Evolutionary conservation across 2,888 invertebrate genomes (phyloP).

Genomic region (Eupithecia tripunctaria): DNA sequence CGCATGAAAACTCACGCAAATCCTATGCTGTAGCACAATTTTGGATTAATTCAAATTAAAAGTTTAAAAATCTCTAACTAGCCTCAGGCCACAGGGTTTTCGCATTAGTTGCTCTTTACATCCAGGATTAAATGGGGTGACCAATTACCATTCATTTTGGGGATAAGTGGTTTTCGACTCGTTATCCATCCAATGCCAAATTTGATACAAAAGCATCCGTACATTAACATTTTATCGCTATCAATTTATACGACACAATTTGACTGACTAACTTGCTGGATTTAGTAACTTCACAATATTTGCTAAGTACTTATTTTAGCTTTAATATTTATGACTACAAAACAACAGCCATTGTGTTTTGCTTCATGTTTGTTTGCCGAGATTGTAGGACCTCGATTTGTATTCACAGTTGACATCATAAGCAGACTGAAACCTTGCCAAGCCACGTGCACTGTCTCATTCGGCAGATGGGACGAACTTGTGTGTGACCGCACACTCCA

Average conservation of each 20-base stretch:
- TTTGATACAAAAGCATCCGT: background rate
- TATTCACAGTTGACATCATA: conserved; percentile 36
- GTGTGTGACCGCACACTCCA: conserved; percentile 40
- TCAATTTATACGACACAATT: background rate
- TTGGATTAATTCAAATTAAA: conserved; percentile 44
- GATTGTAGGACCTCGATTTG: conserved; percentile 24
- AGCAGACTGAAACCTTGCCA: conserved; percentile 31
- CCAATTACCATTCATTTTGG: conserved; percentile 3
- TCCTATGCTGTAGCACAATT: background rate
- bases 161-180: background rate
- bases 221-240: background rate
- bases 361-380: conserved; percentile 13
- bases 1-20: background rate
- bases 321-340: background rate
- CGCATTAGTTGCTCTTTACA: conserved; percentile 58
- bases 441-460: conserved; percentile 35
- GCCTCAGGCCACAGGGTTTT: conserved; percentile 63
- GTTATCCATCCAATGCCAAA: background rate
- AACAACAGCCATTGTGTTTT: conserved; percentile 1
- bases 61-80: conserved; percentile 51
- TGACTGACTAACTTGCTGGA: background rate
- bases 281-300: background rate
- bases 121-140: conserved; percentile 37
- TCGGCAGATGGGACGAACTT: conserved; percentile 37
- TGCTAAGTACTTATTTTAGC: background rate